Base-by-base conservation (phyloP, 1,140 invertebrate species). In the Drosophila bocki region DNA sequence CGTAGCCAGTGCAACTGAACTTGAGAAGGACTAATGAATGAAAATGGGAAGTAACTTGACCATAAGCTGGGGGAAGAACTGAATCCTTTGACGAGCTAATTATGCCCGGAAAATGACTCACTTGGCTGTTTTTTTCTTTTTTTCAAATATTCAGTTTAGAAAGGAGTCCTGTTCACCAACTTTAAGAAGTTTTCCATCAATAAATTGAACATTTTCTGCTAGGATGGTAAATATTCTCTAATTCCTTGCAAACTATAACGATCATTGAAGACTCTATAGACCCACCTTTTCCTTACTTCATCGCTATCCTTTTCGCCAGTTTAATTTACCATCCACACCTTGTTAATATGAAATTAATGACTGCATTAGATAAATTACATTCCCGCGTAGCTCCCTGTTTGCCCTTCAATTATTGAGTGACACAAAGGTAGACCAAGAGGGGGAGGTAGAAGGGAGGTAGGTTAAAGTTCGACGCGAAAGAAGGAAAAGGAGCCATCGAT, bases 271-370 rank as follows among this genome's bases (percentile, higher is more conserved):
- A 26, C 22, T 26, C 22, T 3, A 8, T 33, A 8, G 8, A 33
- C 3, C n/a, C 50, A 13, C 8, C 12, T 29, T 45, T 29, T 13
- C 32, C 11, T 11, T 29, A 3, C 35, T 22, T 48, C 7, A 33
- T 17, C 4, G 32, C 33, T 22, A 47, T 33, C 41, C 39, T 17
- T 11, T 35, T 15, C 7, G 56, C 56, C 26, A 54, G 48, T 7
- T 69, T 61, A 83, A 76, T 83, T 78, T 75, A 62, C 65, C 54
- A 76, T 86, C 79, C 82, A 82, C 82, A 86, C 82, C 82, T 86
- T 82, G 82, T 86, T 86, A 86, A 86, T 87, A 86, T 79, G 76
- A 86, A 87, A 86, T 86, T 86, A 86, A 86, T 86, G 83, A 86
- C 83, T 86, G 83, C 83, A 86, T 86, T 86, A 86, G 83, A 86